Percentiles rank a stretch among this genome's conserved stretches.
These are phyloP conservation scores for Ptychochromis oligacanthus DNA, from an alignment of 2,113 vertebrate species.

Conservation along the genomic window DNA sequence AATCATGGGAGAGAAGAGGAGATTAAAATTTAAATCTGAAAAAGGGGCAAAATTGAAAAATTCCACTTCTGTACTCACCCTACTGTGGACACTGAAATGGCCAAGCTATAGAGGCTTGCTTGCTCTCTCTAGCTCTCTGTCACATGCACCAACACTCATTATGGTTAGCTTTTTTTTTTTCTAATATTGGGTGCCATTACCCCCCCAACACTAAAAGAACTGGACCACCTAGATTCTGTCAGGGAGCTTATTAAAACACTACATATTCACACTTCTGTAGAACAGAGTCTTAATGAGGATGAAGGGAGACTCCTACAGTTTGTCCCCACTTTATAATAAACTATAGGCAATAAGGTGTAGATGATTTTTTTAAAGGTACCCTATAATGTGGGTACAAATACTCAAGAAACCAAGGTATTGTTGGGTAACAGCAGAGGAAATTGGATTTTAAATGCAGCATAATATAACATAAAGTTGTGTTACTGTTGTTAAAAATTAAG, in stretches of 20 bases:
- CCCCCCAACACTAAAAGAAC: constrained; percentile 70
- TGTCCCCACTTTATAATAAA: constrained; percentile 69
- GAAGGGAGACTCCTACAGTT: constrained; percentile 61
- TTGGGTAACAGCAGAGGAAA: neutral
- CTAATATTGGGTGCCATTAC: constrained; percentile 65
- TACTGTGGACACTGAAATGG: neutral
- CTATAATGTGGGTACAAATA: constrained; percentile 13
- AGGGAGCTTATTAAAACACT: constrained; percentile 79
- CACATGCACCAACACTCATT: constrained; percentile 56
- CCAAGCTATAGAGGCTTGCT: neutral
- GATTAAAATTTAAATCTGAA: constrained; percentile 24
- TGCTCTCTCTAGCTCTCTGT: neutral
- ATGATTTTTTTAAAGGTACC: constrained; percentile 11
- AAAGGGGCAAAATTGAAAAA: constrained; percentile 4
- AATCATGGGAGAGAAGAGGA: constrained; percentile 57
- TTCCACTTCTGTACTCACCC: constrained; percentile 18
- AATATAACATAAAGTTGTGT: neutral
- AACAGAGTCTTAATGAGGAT: constrained; percentile 78
- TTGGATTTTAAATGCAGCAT: neutral
- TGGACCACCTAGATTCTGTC: constrained; percentile 73
- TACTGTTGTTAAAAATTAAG: neutral
- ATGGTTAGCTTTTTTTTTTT: constrained; percentile 54
- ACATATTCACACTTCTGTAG: constrained; percentile 78
- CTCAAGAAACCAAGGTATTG: neutral
- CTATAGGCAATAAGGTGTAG: constrained; percentile 62